Percentiles rank a stretch among this genome's conserved stretches.
These are phyloP conservation scores for Zeugodacus cucurbitae DNA, from an alignment of 1,140 invertebrate genomes.

Conservation along the genomic window DNA sequence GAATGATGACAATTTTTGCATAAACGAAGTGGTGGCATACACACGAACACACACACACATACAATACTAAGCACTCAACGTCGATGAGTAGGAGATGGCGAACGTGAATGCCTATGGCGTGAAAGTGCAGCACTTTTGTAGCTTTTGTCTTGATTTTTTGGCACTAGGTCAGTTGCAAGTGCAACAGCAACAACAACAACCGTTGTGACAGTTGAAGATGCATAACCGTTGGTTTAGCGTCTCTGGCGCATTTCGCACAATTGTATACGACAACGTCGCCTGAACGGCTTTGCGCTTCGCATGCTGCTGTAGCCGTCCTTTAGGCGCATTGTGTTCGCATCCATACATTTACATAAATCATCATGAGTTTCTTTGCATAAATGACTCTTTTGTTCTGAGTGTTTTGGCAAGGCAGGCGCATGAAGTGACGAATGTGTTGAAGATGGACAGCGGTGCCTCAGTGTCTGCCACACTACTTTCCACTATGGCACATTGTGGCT, in stretches of 20 bases:
- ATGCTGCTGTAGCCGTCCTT: neutral
- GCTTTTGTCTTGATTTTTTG: conserved; percentile 35
- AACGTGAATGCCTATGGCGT: neutral
- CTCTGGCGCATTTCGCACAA: neutral
- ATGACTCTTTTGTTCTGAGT: conserved; percentile 4
- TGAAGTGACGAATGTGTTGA: conserved; percentile 6
- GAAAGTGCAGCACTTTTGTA: conserved; percentile 39
- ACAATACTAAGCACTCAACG: neutral
- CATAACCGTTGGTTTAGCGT: neutral
- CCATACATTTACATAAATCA: neutral
- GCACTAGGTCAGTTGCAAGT: conserved; percentile 25
- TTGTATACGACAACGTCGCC: neutral
- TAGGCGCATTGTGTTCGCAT: neutral
- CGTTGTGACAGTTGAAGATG: neutral
- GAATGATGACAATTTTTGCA: conserved; percentile 25
- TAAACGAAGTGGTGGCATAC: conserved; percentile 2
- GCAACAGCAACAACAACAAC: neutral
- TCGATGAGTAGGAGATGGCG: neutral
- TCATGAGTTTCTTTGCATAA: neutral
- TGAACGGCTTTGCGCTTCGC: neutral
- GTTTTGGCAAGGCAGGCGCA: neutral
- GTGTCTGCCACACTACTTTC: neutral
- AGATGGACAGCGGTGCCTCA: neutral
- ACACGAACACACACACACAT: neutral
- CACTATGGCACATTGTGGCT: neutral